phyloP scores from a whole-genome alignment of 2,113 vertebrate species.

The Rhegmatorhina hoffmannsi region DNA sequence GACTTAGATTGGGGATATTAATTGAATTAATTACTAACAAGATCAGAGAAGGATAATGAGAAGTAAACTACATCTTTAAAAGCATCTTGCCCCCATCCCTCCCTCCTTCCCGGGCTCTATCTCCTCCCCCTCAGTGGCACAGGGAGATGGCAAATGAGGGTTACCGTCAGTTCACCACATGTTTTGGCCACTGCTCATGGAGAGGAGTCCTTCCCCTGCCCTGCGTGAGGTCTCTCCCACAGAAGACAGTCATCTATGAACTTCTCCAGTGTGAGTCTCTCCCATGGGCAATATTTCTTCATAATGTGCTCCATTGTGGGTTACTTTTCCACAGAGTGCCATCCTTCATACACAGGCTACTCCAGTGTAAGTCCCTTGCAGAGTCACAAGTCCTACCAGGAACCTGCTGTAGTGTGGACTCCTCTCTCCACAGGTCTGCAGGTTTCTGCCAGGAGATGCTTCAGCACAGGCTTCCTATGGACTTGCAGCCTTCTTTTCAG shows the following conservation, averaged over 20 bases:
- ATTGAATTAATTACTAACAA: neutral
- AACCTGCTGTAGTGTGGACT: neutral
- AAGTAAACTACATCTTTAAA: neutral
- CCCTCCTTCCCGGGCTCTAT: neutral
- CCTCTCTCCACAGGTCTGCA: neutral
- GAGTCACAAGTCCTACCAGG: neutral
- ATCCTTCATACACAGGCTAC: neutral
- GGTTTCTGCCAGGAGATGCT: neutral
- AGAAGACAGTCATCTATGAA: neutral
- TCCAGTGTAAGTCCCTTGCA: neutral
- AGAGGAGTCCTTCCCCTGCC: neutral
- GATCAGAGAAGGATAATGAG: neutral
- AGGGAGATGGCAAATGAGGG: neutral
- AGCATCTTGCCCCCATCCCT: neutral
- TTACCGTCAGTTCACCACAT: neutral
- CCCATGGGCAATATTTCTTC: neutral
- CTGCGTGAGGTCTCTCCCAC: neutral
- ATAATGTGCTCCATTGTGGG: accelerated
- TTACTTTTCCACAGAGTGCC: neutral
- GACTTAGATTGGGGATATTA: neutral
- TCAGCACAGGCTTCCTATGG: neutral
- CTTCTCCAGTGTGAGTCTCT: neutral
- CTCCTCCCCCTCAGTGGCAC: neutral
- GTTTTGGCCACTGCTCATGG: neutral
- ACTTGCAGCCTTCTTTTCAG: neutral